Evolutionary conservation across 1,140 invertebrate species (phyloP).

Genomic region (Euborellia annulipes): DNA sequence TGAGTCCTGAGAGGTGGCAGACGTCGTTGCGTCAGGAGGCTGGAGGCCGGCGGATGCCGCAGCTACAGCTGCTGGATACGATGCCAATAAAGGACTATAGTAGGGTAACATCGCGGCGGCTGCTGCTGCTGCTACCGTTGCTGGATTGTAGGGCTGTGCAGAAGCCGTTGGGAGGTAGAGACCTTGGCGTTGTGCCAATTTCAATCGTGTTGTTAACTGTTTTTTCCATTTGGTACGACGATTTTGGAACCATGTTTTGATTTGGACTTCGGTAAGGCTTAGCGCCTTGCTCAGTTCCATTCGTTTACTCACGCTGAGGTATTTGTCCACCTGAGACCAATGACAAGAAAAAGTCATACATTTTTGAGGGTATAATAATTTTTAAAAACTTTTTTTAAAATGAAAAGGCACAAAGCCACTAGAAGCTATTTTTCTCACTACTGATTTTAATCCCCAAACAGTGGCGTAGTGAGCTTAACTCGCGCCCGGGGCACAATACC

Average conservation of each 20-base stretch:
- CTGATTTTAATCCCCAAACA: no score
- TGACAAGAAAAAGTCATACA: neutral
- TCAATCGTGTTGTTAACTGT: conserved; percentile 72
- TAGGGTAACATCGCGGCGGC: conserved; percentile 29
- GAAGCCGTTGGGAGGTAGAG: conserved; percentile 37
- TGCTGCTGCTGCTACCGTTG: neutral
- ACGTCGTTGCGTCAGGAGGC: no score
- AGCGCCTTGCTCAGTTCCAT: conserved; percentile 82
- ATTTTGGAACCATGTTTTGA: conserved; percentile 97
- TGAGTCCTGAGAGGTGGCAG: no score
- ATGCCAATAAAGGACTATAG: neutral
- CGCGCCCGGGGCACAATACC: no score
- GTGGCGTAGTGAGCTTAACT: no score
- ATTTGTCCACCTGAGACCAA: conserved; percentile 63
- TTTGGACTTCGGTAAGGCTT: conserved; percentile 85
- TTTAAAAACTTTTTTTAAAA: no score
- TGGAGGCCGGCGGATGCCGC: no score
- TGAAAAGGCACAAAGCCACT: no score
- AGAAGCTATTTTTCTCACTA: no score
- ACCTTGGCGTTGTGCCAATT: conserved; percentile 73
- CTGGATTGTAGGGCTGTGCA: conserved; percentile 33
- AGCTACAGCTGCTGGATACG: no score
- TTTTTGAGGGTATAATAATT: no score
- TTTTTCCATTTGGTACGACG: conserved; percentile 93
- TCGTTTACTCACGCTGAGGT: conserved; percentile 84